Percentiles rank a stretch among this genome's conserved stretches.
These are phyloP conservation scores for Parazoanthus swiftii DNA, from an alignment of 92 coral and sea anemone species.

Conservation along the genomic window DNA sequence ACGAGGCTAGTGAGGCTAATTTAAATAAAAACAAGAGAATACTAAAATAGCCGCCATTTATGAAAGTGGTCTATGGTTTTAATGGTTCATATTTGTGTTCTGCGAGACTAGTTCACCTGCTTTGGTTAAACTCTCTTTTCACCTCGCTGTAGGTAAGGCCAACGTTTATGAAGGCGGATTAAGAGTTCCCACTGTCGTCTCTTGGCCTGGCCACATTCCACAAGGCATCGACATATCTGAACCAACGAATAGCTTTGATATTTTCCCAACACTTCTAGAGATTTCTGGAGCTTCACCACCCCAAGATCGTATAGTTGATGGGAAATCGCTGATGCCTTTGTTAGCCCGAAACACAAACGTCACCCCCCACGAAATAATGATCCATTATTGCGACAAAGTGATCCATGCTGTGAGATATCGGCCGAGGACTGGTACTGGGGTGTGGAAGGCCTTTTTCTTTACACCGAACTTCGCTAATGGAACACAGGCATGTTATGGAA, in stretches of 20 bases:
- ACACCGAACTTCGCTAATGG: constrained; percentile 70
- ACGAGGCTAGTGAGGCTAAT: no score
- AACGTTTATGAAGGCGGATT: constrained; percentile 89
- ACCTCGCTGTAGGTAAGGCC: constrained; percentile 60
- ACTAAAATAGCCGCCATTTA: no score
- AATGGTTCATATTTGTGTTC: no score
- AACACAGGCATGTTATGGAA: constrained; percentile 50
- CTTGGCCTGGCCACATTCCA: constrained; percentile 76
- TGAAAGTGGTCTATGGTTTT: no score
- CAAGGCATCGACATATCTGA: constrained; percentile 68
- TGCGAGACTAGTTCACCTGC: no score
- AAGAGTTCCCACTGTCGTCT: constrained; percentile 76
- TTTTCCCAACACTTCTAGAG: constrained; percentile 73
- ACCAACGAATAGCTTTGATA: constrained; percentile 76
- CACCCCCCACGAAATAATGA: constrained; percentile 74
- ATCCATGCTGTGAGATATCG: constrained; percentile 85
- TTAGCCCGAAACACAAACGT: constrained; percentile 43
- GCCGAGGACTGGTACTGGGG: constrained; percentile 51
- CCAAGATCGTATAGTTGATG: constrained; percentile 73
- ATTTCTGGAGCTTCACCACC: constrained; percentile 60
- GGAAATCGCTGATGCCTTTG: constrained; percentile 73
- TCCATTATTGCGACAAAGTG: constrained; percentile 73
- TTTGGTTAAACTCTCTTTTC: no score
- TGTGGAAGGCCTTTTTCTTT: constrained; percentile 80
- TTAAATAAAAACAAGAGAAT: no score